Evolutionary conservation across 2,888 invertebrate species (phyloP), one percentile per base, ranked within the genome.

Genomic region (Spicauda simplicius): DNA sequence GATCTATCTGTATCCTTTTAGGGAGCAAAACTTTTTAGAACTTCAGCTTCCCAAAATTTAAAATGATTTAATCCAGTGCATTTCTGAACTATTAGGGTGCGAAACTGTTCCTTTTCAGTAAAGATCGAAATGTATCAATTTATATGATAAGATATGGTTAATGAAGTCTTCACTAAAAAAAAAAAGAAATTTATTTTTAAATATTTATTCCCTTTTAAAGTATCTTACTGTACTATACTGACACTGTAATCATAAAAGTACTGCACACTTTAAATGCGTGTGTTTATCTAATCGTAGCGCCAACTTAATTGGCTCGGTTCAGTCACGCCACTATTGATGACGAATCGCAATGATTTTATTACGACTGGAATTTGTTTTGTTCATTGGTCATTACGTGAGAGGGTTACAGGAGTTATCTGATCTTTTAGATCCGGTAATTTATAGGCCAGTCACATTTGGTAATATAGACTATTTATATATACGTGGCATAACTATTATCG

Each of bases 271-370:
- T 20, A 19, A 61, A 61, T 37, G 33, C 53, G 41, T 62, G 41
- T 55, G 20, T 72, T 80, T 88, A 90, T 91, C 91, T 90, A 87
- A 90, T 89, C 88, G 77, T 71, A 70, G 73, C 76, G 12, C 41
- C 41, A 73, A 77, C 75, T 70, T 86, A 85, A 92, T 91, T 91
- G 91, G 90, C 78, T 82, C 78, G 76, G n/a, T 81, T 74, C 76
- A 83, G 83, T 91, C 92, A 91, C 91, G 91, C 92, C 91, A 92
- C 87, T 76, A 70, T 69, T 71, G 77, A 76, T 82, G 84, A 86
- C 88, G 87, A 86, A 82, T 83, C 80, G 79, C 80, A 72, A 77
- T 79, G 77, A 69, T 78, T 81, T 80, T 76, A 73, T 25, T 25
- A 25, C 76, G 73, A 70, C 72, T 82, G 86, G 83, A 89, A 86